Evolutionary conservation across 2,797 vertebrate genomes (phyloP), one percentile per base, ranked within the genome.

Genomic region (Alauda arvensis): DNA sequence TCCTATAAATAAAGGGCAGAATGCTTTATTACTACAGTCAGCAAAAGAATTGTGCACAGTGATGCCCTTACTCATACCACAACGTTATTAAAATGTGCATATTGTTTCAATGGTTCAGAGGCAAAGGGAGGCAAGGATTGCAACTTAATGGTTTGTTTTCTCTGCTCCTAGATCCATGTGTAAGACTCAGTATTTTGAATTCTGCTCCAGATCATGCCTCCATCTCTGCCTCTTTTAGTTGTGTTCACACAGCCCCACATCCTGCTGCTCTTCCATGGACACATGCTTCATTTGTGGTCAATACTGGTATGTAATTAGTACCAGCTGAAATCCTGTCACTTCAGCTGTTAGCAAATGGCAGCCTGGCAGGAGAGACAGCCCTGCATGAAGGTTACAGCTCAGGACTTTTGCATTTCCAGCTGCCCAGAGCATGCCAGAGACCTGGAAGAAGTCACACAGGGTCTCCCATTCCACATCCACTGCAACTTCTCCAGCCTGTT

Each of bases 1-100:
- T 89, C 91, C 95, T 96, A 96, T 97, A 96, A 97, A 96, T 96
- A 97, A 96, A 95, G 88, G 90, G 88, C 85, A 72, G 55, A 88
- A 89, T 90, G 83, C 92, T 96, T 96, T 96, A 97, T 93, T 92
- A 91, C 89, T 74, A 55, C 88, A 95, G 85, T 95, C 88, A 93
- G 95, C 93, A 93, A 84, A 96, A 96, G 94, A 90, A 92, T 81
- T 93, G 89, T 74, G 88, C 75, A 65, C 74, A 85, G 67, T 76
- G 88, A 93, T 93, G 94, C 91, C 93, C 93, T 95, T 83, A 82
- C 72, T 89, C 82, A 90, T 81, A 85, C 43, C 78, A 82, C 49
- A 81, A 62, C 4, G 3, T 71, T 89, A 91, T 94, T 93, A 86
- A 91, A 95, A 87, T 46, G 59, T 81, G 69, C 84, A 69, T 21